phyloP scores from a whole-genome alignment of 2,797 vertebrate genomes.

The Chrosomus eos region DNA sequence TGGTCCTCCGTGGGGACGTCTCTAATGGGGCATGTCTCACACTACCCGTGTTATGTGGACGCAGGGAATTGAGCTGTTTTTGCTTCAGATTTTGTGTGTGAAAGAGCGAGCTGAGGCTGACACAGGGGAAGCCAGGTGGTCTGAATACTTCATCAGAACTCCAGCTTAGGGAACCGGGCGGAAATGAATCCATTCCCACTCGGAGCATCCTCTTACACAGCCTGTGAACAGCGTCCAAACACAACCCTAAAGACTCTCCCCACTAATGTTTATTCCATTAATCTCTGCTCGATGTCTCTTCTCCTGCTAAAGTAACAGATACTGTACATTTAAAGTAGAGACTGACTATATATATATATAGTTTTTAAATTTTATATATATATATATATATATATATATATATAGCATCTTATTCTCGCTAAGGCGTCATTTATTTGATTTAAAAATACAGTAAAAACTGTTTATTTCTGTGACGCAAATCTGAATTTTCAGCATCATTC shows the following conservation, averaged over 20 bases:
- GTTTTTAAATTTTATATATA: no score
- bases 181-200: slow-evolving; percentile 49
- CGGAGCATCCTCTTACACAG: slow-evolving; percentile 38
- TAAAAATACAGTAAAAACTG: no score
- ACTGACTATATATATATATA: background rate
- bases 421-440: no score
- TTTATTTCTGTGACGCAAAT: no score
- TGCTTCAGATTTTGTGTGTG: slow-evolving; percentile 43
- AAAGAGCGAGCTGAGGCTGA: slow-evolving; percentile 24
- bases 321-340: background rate
- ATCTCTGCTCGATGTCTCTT: background rate
- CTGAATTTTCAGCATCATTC: no score
- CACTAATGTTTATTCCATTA: slow-evolving; percentile 38
- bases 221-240: slow-evolving; percentile 46
- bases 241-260: slow-evolving; percentile 27
- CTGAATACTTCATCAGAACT: slow-evolving; percentile 60
- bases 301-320: slow-evolving; percentile 5
- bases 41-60: slow-evolving; percentile 51
- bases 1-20: slow-evolving; percentile 20
- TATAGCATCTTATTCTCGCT: no score
- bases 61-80: slow-evolving; percentile 51
- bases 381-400: background rate
- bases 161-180: slow-evolving; percentile 48
- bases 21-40: slow-evolving; percentile 57
- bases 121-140: slow-evolving; percentile 41